Evolutionary conservation across 2,113 vertebrate species (phyloP), one percentile per base, ranked within the genome.

Genomic region (Phycodurus eques): DNA sequence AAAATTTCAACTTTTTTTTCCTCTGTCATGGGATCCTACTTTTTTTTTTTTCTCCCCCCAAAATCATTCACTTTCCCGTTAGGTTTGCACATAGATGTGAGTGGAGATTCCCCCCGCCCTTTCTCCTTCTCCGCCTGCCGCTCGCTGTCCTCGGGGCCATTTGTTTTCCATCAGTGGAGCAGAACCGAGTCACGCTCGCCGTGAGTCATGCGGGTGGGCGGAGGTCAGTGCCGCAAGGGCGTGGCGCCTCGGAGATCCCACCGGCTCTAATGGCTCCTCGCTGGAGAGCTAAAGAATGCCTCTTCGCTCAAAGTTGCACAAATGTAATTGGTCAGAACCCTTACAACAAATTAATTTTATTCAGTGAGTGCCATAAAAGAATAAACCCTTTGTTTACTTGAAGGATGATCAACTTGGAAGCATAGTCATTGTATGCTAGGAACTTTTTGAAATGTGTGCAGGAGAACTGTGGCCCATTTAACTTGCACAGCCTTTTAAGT

Each of bases 161-260:
- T 84, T 87, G 80, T 84, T 88, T 87, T 85, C 86, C 76, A 81
- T 87, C 81, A 67, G 73, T 79, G 68, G 47, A 62, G 71, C 71
- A 79, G 81, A 87, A 86, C 85, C 70, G 27, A 87, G 87, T 89
- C 84, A 82, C 76, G 67, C 75, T 81, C 15, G 14, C 59, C 69
- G 70, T 91, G 91, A 89, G 65, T 91, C 91, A 91, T 79, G 84
- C 53, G 75, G 72, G 82, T 74, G 87, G 84, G 83, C 85, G 82
- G 79, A 83, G 89, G 80, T 85, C 75, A 85, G 49, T 5, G 0
- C 39, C 74, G 73, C 43, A 27, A 46, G 89, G 89, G 89, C 79
- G 88, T 87, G 90, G 81, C 81, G 71, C 80, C 75, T 77, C 74
- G 84, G 46, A 80, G 85, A 80, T 83, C 82, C 67, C 62, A 70